These are phyloP conservation scores for Irena cyanogastra DNA, from an alignment of 2,113 vertebrate genomes.

Conservation along the genomic window DNA sequence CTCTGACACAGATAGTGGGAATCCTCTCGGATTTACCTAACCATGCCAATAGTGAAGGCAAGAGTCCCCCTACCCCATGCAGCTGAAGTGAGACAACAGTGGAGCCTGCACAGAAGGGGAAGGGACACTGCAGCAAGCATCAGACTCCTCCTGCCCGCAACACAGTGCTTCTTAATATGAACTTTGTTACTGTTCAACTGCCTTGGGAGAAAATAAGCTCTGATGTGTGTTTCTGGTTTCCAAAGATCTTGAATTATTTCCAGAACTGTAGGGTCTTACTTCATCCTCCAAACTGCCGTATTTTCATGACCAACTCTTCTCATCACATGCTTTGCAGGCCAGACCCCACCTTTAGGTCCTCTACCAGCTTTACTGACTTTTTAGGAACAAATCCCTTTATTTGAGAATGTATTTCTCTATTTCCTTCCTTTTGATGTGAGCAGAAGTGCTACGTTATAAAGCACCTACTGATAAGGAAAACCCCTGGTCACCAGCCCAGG, in stretches of 20 bases:
- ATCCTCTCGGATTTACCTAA: neutral
- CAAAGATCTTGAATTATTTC: neutral
- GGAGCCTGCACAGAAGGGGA: neutral
- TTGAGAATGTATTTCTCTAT: neutral
- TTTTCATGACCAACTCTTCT: neutral
- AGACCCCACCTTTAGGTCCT: neutral
- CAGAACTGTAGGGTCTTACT: neutral
- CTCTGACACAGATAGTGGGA: neutral
- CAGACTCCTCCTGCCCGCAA: neutral
- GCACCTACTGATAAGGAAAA: neutral
- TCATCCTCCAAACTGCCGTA: neutral
- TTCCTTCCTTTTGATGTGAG: neutral
- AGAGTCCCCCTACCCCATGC: neutral
- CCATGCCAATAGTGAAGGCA: fast-evolving
- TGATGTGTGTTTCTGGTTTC: neutral
- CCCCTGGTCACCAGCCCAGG: neutral
- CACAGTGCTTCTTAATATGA: neutral
- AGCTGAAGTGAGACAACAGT: neutral
- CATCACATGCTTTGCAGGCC: neutral
- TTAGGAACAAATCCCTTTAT: neutral
- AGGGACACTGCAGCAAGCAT: neutral
- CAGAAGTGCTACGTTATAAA: neutral
- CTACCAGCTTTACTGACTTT: neutral
- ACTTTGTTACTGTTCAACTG: neutral
- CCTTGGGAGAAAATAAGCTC: neutral